Base-by-base conservation (phyloP, 2,113 vertebrate genomes). In the Cyprinodon tularosa region DNA sequence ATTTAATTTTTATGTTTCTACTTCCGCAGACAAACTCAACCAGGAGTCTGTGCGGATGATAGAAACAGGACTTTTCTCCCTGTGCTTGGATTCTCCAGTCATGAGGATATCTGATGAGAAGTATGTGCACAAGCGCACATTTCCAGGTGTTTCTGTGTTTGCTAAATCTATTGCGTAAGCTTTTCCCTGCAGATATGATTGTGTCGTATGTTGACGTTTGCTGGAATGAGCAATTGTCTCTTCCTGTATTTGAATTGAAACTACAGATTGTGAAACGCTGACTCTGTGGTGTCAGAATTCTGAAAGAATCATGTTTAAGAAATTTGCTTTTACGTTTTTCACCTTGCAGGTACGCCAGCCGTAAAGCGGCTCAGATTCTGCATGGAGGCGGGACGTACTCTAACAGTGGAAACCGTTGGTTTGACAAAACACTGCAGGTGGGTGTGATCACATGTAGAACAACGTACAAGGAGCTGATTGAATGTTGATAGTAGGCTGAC, bases 381-480 rank as follows among this genome's bases (percentile, higher is more conserved):
- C 96, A 96, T 0, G 96, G 96, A 0, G 95, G 96, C 14, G 96
- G 96, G 77, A 96, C 95, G 1, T 94, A 93, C 79, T 95, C 95
- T 72, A 96, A 96, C 91, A 96, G 95, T 0, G 96, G 96, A 7
- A 96, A 96, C 85, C 95, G 96, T 63, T 96, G 96, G 96, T 96
- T 96, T 69, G 96, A 96, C 86, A 96, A 96, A 87, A 96, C 95
- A 0, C 81, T 96, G 68, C 96, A 96, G 94, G 96, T 96, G 76
- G 62, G 29, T 74, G 29, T 14, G 39, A 0, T 47, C 45, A 22
- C 9, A 0, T 3, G 2, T 3, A 2, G 7, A 3, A 4, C 38
- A 7, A 0, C 1, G 36, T 69, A 4, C 44, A 8, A 44, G 1
- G 1, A n/a, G 2, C 38, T 47, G 73, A 15, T 1, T 0, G 42